phyloP scores from a whole-genome alignment of 2,797 vertebrate species.

The Pterois miles region DNA sequence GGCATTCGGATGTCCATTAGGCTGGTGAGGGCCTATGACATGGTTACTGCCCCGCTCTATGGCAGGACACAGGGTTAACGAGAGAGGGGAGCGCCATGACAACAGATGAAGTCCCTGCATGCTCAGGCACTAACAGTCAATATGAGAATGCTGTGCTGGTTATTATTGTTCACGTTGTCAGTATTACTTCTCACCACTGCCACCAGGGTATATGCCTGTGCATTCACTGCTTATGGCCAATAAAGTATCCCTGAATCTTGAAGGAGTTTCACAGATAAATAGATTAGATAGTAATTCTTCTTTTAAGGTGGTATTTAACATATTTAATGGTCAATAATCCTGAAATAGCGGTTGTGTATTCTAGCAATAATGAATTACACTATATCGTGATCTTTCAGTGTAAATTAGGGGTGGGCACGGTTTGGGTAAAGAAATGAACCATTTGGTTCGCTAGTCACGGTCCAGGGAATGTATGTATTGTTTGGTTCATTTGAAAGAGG shows the following conservation, averaged over 20 bases:
- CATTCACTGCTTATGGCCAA: not conserved
- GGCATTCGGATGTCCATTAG: constrained; percentile 60
- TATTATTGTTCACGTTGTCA: not conserved
- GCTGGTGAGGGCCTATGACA: constrained; percentile 17
- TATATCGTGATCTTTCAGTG: not conserved
- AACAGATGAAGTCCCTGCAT: not conserved
- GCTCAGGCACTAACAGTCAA: constrained; percentile 1
- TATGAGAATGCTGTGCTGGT: not conserved
- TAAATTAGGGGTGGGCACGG: too few relatives aligned
- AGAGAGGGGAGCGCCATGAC: not conserved
- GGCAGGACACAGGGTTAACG: constrained; percentile 5
- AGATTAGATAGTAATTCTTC: not conserved
- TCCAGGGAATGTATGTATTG: too few relatives aligned
- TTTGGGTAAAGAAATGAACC: too few relatives aligned
- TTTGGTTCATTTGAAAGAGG: too few relatives aligned
- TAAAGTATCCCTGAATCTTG: not conserved
- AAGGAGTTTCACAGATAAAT: not conserved
- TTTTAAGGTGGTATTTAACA: not conserved
- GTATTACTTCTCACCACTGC: not conserved
- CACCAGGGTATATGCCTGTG: not conserved
- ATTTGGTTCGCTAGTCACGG: too few relatives aligned
- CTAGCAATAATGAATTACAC: not conserved
- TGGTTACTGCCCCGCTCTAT: constrained; percentile 19
- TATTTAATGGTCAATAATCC: not conserved
- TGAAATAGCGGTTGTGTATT: not conserved